Evolutionary conservation across 2,113 vertebrate genomes (phyloP).

Genomic region (Hirundichthys speculiger): DNA sequence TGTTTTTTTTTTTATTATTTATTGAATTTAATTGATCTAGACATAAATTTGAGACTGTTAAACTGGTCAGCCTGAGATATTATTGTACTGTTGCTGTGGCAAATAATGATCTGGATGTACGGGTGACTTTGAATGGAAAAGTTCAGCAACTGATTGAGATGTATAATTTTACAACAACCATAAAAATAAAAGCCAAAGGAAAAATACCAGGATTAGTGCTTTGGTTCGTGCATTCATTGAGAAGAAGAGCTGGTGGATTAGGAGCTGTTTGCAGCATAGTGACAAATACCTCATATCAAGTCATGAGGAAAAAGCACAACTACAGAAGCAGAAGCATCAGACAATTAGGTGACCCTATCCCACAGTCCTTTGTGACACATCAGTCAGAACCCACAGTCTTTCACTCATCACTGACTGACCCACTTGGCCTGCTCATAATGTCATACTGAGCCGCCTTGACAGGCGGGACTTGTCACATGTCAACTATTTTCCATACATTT

Average conservation of each 20-base stretch:
- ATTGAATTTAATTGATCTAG: constrained; percentile 1
- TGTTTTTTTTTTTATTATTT: too few relatives aligned
- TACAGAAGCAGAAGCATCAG: constrained; percentile 45
- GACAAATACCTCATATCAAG: constrained; percentile 28
- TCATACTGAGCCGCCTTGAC: constrained; percentile 29
- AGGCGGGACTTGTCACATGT: constrained; percentile 31
- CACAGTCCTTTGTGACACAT: constrained; percentile 29
- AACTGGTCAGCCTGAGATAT: constrained; percentile 1
- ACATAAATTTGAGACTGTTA: constrained; percentile 13
- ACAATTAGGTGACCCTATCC: constrained; percentile 24
- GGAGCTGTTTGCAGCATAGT: constrained; percentile 36
- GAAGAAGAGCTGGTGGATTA: constrained; percentile 43
- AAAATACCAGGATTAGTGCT: constrained; percentile 49
- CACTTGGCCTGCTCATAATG: constrained; percentile 52
- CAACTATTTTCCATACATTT: constrained; percentile 71
- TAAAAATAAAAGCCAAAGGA: constrained; percentile 40
- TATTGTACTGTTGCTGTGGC: background rate
- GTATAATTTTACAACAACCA: constrained; percentile 19
- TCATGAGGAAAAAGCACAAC: constrained; percentile 37
- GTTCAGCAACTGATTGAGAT: constrained; percentile 9
- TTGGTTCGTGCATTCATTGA: background rate
- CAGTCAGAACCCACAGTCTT: constrained; percentile 49
- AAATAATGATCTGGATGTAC: background rate
- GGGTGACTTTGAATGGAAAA: background rate
- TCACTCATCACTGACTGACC: constrained; percentile 57